phyloP scores from a whole-genome alignment of 2,113 vertebrate species.

The Anser cygnoides region DNA sequence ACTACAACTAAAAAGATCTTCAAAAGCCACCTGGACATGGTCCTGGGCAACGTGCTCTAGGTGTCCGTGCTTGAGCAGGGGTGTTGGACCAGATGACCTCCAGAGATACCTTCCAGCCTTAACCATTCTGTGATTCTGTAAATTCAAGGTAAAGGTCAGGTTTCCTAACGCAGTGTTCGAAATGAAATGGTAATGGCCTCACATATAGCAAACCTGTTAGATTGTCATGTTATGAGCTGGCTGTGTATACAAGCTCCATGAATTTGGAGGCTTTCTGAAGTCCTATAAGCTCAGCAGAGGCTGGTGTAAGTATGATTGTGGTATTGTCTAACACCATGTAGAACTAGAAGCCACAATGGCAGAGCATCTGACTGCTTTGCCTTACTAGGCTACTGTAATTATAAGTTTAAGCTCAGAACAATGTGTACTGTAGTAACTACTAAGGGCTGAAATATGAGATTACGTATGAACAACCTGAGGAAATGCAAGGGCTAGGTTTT shows the following conservation, averaged over 20 bases:
- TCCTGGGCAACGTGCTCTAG: no score
- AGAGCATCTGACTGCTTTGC: background rate
- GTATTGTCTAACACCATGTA: background rate
- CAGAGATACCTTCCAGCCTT: no score
- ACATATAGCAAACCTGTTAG: background rate
- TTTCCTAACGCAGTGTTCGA: background rate
- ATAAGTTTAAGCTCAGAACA: background rate
- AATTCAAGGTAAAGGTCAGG: background rate
- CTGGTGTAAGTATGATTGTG: background rate
- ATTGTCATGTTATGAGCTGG: background rate
- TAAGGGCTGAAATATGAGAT: slow-evolving; percentile 24
- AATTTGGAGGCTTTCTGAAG: background rate
- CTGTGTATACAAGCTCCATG: background rate
- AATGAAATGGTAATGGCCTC: background rate
- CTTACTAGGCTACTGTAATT: background rate
- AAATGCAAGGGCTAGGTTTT: slow-evolving; percentile 38
- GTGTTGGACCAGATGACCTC: no score
- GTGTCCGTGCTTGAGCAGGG: no score
- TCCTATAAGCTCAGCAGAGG: background rate
- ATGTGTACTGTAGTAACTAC: background rate
- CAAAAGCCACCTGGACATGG: no score
- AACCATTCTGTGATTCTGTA: no score
- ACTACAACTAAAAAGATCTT: background rate
- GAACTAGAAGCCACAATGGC: background rate
- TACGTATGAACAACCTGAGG: background rate